Base-by-base conservation (phyloP, 2,888 invertebrate species). In the Cosmia pyralina region DNA sequence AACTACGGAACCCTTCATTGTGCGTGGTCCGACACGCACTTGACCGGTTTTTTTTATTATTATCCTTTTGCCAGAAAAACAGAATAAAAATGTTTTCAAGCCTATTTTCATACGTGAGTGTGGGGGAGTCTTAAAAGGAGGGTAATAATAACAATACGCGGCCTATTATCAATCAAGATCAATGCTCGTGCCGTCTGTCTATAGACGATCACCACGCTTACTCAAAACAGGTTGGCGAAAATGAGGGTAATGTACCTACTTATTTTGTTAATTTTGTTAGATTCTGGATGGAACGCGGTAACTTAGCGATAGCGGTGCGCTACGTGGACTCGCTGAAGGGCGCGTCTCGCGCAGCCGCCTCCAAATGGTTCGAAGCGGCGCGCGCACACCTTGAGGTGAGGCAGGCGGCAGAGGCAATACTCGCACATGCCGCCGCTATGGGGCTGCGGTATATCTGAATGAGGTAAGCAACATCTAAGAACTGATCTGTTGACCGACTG, bases 261-360 rank as follows among this genome's bases (percentile, higher is more conserved):
- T 38, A 28, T 34, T 38, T n/a, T 10, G n/a, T 44, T 44, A 15
- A 52, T 46, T 38, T 62, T 44, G 4, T 4, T 22, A 98, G 98
- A 91, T 98, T 98, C 92, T 99, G 98, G 97, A 93, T 99, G 73
- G 98, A 99, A 85, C 97, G 98, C 70, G 98, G 98, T n/a, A 98
- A 99, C 90, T 96, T 99, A 83, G 97, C 98, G 69, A 97, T 97
- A 92, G 98, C 99, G 0, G 94, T 99, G 15, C 97, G 97, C 72
- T 99, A 99, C 93, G 98, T 98, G 96, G 98, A 98, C 90, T 97
- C 99, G 44, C 95, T 99, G 76, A 96, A 97, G 88, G 99, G 99
- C n/a, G 99, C 99, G 52, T 97, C 99, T 0, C 97, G 98, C 5
- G 97, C 97, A 69, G 97, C 99, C 1, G 98, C 99, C 0, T 94